These are phyloP conservation scores for Volucella inflata DNA, from an alignment of 2,888 invertebrate genomes.

Conservation along the genomic window DNA sequence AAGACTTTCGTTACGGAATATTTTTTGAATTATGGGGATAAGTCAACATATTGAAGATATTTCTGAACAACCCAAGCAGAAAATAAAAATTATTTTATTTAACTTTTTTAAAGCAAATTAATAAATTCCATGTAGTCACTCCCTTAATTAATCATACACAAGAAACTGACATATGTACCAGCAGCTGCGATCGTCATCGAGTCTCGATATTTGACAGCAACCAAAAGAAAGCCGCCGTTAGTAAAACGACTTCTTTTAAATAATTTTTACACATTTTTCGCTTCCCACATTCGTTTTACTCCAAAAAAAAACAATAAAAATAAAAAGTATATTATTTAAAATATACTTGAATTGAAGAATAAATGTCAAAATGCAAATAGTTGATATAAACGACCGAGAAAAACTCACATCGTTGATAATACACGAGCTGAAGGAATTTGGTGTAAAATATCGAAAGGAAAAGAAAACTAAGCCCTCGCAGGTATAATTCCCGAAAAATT, in stretches of 20 bases:
- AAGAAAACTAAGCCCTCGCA: slow-evolving; percentile 86
- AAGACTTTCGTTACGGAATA: too few species aligned
- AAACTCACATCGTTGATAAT: slow-evolving; percentile 86
- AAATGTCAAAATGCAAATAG: slow-evolving; percentile 72
- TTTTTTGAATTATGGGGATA: too few species aligned
- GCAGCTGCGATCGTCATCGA: slow-evolving; percentile 8
- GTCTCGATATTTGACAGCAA: slow-evolving; percentile 7
- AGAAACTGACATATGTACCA: background rate
- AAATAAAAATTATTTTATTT: background rate
- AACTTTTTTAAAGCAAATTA: background rate
- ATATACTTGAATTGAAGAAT: background rate
- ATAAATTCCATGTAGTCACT: background rate
- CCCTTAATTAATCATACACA: background rate
- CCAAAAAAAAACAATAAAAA: background rate
- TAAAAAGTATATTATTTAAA: background rate
- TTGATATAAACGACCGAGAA: slow-evolving; percentile 80
- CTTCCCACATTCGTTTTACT: background rate
- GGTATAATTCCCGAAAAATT: slow-evolving; percentile 79
- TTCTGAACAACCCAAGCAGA: too few species aligned
- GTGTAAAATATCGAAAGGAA: slow-evolving; percentile 89
- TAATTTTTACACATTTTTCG: background rate
- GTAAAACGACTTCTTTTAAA: background rate
- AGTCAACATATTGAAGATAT: too few species aligned
- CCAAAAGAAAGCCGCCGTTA: background rate
- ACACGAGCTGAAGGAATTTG: slow-evolving; percentile 88